These are phyloP conservation scores for Lissonota sp. DNA, from an alignment of 2,888 invertebrate genomes.

Conservation along the genomic window DNA sequence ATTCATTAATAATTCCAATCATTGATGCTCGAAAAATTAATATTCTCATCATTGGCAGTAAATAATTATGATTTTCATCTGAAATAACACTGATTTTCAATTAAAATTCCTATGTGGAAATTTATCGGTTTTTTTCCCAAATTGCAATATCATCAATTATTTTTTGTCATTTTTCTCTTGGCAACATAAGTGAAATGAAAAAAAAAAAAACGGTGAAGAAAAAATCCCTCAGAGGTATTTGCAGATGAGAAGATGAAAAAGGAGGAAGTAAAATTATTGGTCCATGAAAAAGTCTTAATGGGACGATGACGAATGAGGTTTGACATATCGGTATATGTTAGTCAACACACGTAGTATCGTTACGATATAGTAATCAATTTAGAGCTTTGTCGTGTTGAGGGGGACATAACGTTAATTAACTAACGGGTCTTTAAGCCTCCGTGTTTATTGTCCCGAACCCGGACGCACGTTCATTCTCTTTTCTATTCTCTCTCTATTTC, in stretches of 20 bases:
- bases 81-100: no score
- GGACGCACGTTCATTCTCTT: conserved; percentile 50
- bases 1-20: no score
- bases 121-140: no score
- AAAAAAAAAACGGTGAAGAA: no score
- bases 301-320: conserved; percentile 36
- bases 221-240: conserved; percentile 1
- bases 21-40: no score
- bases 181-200: no score
- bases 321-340: conserved; percentile 6
- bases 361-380: conserved; percentile 42
- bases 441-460: conserved; percentile 49
- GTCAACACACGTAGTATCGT: background rate
- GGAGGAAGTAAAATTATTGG: conserved; percentile 18
- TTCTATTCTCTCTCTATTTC: conserved; percentile 14
- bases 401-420: conserved; percentile 53
- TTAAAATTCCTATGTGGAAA: no score
- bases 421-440: conserved; percentile 31
- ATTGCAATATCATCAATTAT: no score
- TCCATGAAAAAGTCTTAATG: background rate
- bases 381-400: conserved; percentile 24
- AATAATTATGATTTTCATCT: no score
- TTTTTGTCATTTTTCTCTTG: no score
- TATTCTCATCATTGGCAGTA: no score
- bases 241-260: conserved; percentile 32